Conservation (phyloP, 2,797 vertebrate genomes). For the Sciurus carolinensis region DNA sequence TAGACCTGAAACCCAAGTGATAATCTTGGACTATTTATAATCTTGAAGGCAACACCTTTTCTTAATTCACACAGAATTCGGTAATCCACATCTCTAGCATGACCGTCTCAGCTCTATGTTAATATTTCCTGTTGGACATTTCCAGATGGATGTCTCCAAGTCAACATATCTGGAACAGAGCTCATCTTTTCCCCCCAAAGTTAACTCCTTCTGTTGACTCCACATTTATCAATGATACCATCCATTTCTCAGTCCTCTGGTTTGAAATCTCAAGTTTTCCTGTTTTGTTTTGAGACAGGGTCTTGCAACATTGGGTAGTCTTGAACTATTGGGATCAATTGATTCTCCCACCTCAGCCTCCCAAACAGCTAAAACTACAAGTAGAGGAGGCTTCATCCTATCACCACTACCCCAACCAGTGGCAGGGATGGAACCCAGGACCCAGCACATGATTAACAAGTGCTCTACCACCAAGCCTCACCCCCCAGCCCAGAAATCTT, state of each 20-base stretch:
- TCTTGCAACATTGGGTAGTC: not conserved
- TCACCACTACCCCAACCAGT: no score
- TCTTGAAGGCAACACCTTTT: slow-evolving; percentile 28
- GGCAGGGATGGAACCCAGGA: not conserved
- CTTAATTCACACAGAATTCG: not conserved
- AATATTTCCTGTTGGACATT: not conserved
- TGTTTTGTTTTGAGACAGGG: not conserved
- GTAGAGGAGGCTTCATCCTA: not conserved
- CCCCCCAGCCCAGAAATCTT: not conserved
- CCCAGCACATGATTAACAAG: not conserved
- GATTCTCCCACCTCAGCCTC: no score
- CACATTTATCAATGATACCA: not conserved
- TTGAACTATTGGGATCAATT: not conserved
- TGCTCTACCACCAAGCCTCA: not conserved
- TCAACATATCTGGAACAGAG: not conserved
- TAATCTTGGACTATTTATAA: not conserved
- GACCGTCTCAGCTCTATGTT: not conserved
- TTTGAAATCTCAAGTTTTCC: not conserved
- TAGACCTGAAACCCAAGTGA: not conserved
- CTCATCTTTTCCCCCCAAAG: not conserved
- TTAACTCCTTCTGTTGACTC: not conserved
- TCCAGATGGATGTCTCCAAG: not conserved
- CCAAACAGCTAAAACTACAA: not conserved
- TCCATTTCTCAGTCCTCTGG: not conserved
- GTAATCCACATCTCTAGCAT: not conserved